Evolutionary conservation across 1,140 invertebrate species (phyloP).

Genomic region (Magallana ariakensis): DNA sequence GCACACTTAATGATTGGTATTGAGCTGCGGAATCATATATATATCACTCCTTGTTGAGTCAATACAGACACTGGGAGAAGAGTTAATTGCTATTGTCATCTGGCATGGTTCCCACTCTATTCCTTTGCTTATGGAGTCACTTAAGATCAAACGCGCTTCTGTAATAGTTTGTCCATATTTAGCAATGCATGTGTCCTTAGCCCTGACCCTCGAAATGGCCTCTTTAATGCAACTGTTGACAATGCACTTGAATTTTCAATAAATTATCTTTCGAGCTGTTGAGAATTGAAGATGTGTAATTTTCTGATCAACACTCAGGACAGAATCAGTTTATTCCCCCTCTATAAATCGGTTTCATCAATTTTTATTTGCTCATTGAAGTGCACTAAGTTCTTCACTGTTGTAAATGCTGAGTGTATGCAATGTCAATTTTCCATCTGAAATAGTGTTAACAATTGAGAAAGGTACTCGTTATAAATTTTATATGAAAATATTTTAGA

Average conservation of each 20-base stretch:
- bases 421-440: background rate
- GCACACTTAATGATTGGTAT: background rate
- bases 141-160: background rate
- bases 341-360: constrained; percentile 16
- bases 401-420: background rate
- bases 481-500: constrained; percentile 16
- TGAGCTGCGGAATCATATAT: constrained; percentile 5
- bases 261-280: constrained; percentile 33
- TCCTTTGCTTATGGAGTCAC: background rate
- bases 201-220: background rate
- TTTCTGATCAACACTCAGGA: constrained; percentile 2
- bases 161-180: background rate
- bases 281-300: constrained; percentile 37
- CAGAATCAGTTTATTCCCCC: background rate
- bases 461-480: background rate
- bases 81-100: background rate
- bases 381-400: background rate
- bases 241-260: constrained; percentile 24
- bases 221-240: background rate
- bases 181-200: background rate
- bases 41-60: background rate
- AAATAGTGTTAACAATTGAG: background rate
- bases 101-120: background rate
- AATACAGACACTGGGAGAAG: background rate
- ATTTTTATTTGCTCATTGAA: constrained; percentile 2